Evolutionary conservation across 1,140 invertebrate genomes (phyloP).

Genomic region (Halictus rubicundus): DNA sequence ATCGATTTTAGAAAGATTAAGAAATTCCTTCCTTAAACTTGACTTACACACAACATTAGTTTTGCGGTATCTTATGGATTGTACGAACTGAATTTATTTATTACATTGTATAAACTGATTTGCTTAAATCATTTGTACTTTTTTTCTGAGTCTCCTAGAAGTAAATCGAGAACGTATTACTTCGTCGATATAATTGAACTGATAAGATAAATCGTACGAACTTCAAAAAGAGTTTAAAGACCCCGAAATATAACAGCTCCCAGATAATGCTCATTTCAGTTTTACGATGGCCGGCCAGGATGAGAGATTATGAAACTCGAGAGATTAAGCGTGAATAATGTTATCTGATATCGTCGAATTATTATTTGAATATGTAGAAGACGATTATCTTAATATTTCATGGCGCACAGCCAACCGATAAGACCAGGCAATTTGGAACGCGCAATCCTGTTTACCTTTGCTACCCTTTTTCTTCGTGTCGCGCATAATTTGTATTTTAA

Average conservation of each 20-base stretch:
- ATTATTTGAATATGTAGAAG: conserved; percentile 4
- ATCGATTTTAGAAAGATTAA: too few species aligned
- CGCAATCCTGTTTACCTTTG: neutral
- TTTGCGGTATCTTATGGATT: too few species aligned
- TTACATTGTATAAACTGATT: too few species aligned
- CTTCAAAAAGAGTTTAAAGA: too few species aligned
- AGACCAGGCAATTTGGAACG: conserved; percentile 37
- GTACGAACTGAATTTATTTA: too few species aligned
- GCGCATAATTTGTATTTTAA: neutral
- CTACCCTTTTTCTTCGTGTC: neutral
- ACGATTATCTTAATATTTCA: conserved; percentile 41
- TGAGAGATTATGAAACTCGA: neutral
- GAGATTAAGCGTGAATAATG: neutral
- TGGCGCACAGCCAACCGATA: conserved; percentile 41
- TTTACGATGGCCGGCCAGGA: neutral
- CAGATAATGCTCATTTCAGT: neutral
- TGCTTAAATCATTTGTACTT: too few species aligned
- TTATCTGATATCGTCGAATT: conserved; percentile 27
- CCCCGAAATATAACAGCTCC: too few species aligned
- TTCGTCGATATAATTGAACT: too few species aligned
- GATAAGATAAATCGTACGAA: neutral
- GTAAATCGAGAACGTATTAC: too few species aligned
- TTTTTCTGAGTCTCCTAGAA: too few species aligned
- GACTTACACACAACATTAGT: too few species aligned
- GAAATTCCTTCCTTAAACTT: too few species aligned